Percentiles rank a stretch among this genome's conserved stretches.
Evolutionary conservation across 2,797 vertebrate genomes (phyloP).

Genomic region (Petrocephalus schoutedeni): DNA sequence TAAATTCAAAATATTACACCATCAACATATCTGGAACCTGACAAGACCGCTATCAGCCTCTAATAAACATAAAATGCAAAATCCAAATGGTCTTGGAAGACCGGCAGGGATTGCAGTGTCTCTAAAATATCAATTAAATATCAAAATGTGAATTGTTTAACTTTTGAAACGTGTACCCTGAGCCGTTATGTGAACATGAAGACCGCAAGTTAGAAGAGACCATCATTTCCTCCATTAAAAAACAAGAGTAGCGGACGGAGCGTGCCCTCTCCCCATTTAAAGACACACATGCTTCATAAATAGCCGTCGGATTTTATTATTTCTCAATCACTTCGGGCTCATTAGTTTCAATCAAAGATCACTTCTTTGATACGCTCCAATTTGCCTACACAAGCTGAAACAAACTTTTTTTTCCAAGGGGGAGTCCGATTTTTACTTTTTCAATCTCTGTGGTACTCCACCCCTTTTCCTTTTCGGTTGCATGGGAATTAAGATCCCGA

Average conservation of each 20-base stretch:
- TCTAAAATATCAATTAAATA: not conserved
- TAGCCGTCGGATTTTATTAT: not conserved
- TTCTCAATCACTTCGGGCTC: not conserved
- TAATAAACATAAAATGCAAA: not conserved
- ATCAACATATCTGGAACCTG: not conserved
- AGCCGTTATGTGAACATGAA: not conserved
- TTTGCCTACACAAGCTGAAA: not conserved
- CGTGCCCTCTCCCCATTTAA: not conserved
- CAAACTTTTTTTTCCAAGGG: not conserved
- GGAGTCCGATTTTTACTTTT: slow-evolving; percentile 40
- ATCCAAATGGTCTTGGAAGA: not conserved
- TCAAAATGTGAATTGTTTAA: not conserved
- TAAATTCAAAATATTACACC: not conserved
- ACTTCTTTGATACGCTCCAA: not conserved
- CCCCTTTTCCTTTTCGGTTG: slow-evolving; percentile 40
- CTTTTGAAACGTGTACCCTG: not conserved
- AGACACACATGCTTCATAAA: not conserved
- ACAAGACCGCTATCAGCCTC: not conserved
- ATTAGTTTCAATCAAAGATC: not conserved
- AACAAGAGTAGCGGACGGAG: not conserved
- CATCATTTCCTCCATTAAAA: not conserved
- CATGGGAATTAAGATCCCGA: slow-evolving; percentile 11
- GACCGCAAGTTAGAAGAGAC: not conserved
- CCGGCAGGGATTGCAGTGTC: not conserved
- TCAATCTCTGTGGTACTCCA: slow-evolving; percentile 43